A percentile compares a stretch with the other conserved stretches of the same genome.
phyloP scores from a whole-genome alignment of 2,888 invertebrate genomes.

The Julus scanicus region DNA sequence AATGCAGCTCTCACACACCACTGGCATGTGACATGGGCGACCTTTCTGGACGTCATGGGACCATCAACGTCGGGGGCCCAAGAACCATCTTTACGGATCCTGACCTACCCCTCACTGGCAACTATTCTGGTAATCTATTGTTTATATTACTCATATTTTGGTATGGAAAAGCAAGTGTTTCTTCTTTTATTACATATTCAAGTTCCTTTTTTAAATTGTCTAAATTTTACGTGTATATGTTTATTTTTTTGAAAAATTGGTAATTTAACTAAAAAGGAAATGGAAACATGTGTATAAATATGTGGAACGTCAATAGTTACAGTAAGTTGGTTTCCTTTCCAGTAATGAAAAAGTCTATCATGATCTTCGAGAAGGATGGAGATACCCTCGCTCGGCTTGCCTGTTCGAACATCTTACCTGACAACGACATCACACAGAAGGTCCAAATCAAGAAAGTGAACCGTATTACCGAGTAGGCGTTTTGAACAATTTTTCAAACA shows the following conservation, averaged over 20 bases:
- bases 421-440: slow-evolving; percentile 89
- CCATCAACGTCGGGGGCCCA: slow-evolving; percentile 81
- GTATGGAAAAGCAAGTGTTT: no score
- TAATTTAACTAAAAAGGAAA: no score
- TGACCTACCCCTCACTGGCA: slow-evolving; percentile 79
- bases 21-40: slow-evolving; percentile 92
- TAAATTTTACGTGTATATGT: no score
- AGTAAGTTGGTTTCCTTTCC: slow-evolving; percentile 66
- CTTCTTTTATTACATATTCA: no score
- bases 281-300: no score
- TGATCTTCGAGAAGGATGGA: slow-evolving; percentile 81
- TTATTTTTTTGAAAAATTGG: no score
- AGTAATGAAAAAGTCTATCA: slow-evolving; percentile 85
- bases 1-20: slow-evolving; percentile 89
- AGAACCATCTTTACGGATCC: slow-evolving; percentile 84
- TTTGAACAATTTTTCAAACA: no score
- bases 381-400: slow-evolving; percentile 75
- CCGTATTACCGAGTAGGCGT: slow-evolving; percentile 70
- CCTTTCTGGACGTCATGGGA: slow-evolving; percentile 83
- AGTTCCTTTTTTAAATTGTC: no score
- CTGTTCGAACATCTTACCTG: slow-evolving; percentile 91
- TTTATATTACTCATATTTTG: background rate
- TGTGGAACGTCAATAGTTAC: background rate
- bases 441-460: slow-evolving; percentile 88
- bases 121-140: slow-evolving; percentile 65